A percentile compares a stretch with the other conserved stretches of the same genome.
Evolutionary conservation across 1,140 invertebrate species (phyloP).

Genomic region (Philotrypesis tridentata): DNA sequence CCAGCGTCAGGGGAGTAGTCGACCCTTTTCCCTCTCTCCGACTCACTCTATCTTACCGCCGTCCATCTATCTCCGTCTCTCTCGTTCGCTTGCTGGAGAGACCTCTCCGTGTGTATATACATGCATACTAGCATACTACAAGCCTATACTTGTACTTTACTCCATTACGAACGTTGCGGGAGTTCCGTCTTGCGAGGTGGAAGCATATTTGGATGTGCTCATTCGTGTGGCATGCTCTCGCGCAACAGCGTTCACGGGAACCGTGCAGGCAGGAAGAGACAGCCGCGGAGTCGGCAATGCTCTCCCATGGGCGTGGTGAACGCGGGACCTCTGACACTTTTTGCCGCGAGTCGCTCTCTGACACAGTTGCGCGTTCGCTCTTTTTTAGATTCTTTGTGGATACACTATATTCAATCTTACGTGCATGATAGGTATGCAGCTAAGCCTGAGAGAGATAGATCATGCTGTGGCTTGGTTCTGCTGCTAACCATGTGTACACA

Average conservation of each 20-base stretch:
- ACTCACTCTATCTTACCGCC: not conserved
- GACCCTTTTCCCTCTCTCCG: constrained; percentile 13
- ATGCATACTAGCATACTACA: too few species aligned
- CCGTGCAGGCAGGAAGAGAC: not conserved
- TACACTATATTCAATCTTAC: not conserved
- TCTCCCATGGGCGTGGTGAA: constrained; percentile 42
- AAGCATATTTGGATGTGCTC: not conserved
- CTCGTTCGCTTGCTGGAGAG: not conserved
- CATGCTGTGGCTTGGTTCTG: not conserved
- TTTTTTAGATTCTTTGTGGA: constrained; percentile 13
- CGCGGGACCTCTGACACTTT: constrained; percentile 41
- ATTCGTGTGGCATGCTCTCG: not conserved
- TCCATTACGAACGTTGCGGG: not conserved
- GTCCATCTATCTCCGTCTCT: not conserved
- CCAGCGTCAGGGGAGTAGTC: not conserved
- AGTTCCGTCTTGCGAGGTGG: not conserved
- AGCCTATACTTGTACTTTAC: too few species aligned
- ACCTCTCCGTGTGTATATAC: not conserved
- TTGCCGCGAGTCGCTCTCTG: constrained; percentile 3
- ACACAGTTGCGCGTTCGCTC: not conserved
- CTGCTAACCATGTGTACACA: not conserved
- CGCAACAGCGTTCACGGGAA: not conserved
- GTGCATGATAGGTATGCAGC: not conserved
- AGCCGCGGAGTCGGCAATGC: not conserved
- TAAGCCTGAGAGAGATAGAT: not conserved